Percentiles rank a stretch among this genome's conserved stretches.
Conservation (phyloP, 2,113 vertebrate genomes). For the Apus apus region DNA sequence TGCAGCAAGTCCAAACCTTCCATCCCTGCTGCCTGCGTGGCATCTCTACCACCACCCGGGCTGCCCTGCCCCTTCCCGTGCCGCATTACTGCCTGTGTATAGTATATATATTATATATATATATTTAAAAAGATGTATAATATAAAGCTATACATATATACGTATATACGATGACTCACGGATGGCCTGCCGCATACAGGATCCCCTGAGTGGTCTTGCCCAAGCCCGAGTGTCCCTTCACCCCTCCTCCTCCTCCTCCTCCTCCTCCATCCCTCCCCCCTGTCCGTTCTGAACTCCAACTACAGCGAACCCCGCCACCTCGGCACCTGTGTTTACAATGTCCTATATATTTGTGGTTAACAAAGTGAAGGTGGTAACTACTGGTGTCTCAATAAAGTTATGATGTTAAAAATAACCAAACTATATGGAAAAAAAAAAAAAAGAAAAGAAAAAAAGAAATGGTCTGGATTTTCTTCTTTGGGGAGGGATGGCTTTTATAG, state of each 20-base stretch:
- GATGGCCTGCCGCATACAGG: constrained; percentile 60
- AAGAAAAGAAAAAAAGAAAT: not conserved
- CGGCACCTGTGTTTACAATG: constrained; percentile 71
- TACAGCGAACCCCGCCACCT: constrained; percentile 49
- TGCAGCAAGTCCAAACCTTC: constrained; percentile 8
- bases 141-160: constrained; percentile 79
- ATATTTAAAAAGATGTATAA: constrained; percentile 81
- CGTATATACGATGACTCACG: constrained; percentile 66
- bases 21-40: constrained; percentile 43
- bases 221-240: constrained; percentile 39
- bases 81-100: constrained; percentile 79
- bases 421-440: not conserved
- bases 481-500: not conserved
- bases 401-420: constrained; percentile 68
- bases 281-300: not conserved
- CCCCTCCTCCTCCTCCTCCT: not conserved
- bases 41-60: constrained; percentile 1
- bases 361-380: constrained; percentile 83
- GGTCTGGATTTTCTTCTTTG: constrained; percentile 6
- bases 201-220: constrained; percentile 62
- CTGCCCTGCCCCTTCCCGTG: constrained; percentile 18
- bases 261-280: not conserved
- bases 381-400: constrained; percentile 84
- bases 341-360: constrained; percentile 79
- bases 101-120: constrained; percentile 82